Evolutionary conservation across 2,113 vertebrate species (phyloP).

Genomic region (Triplophysa dalaica): DNA sequence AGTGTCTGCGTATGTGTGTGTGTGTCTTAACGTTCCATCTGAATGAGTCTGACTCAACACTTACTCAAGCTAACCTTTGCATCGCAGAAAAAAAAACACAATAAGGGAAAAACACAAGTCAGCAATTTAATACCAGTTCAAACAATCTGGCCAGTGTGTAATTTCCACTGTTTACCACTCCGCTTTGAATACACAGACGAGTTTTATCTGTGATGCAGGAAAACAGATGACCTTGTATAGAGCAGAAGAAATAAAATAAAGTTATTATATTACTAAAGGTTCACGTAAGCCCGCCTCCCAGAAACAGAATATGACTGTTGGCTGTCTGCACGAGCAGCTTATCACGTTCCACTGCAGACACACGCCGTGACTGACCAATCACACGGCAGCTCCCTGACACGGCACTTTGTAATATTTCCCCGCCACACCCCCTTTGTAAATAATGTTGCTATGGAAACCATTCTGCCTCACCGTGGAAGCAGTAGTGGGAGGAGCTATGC

Average conservation of each 20-base stretch:
- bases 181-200: not conserved
- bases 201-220: not conserved
- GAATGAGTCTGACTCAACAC: conserved; percentile 6
- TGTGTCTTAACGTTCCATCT: not conserved
- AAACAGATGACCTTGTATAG: not conserved
- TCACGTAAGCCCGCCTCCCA: conserved; percentile 43
- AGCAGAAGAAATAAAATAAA: conserved; percentile 41
- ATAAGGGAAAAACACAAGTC: conserved; percentile 14
- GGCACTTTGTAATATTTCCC: conserved; percentile 55
- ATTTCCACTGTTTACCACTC: not conserved
- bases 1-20: conserved; percentile 16
- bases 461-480: conserved; percentile 52
- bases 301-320: conserved; percentile 33
- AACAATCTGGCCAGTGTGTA: not conserved
- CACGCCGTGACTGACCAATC: conserved; percentile 61
- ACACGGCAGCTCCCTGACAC: conserved; percentile 19
- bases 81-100: not conserved
- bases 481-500: conserved; percentile 47
- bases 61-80: conserved; percentile 1
- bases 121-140: not conserved
- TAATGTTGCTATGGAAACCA: conserved; percentile 62
- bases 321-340: conserved; percentile 44
- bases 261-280: conserved; percentile 44
- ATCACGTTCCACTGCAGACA: conserved; percentile 78
- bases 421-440: conserved; percentile 40